phyloP scores from a whole-genome alignment of 2,113 vertebrate species.

The Oxygymnocypris stewartii region DNA sequence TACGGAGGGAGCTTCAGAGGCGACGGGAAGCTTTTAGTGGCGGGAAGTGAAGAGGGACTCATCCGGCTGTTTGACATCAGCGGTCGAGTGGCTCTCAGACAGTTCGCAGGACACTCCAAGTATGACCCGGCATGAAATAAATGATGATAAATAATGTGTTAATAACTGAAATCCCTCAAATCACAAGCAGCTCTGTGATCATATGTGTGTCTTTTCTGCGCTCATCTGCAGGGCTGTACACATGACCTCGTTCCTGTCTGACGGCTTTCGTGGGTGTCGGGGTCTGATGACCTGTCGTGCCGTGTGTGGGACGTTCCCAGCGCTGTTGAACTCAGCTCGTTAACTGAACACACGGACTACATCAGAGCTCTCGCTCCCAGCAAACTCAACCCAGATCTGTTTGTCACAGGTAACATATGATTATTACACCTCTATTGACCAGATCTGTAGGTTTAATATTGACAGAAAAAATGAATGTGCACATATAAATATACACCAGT shows the following conservation, averaged over 20 bases:
- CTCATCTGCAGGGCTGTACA: constrained; percentile 83
- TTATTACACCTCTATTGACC: too few species aligned
- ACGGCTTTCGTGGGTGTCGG: constrained; percentile 86
- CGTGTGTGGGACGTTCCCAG: constrained; percentile 92
- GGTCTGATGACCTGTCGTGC: constrained; percentile 90
- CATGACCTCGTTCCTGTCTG: constrained; percentile 85
- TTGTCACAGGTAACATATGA: constrained; percentile 84
- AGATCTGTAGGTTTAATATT: too few species aligned
- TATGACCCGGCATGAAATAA: constrained; percentile 62
- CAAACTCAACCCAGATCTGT: constrained; percentile 88
- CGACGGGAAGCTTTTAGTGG: too few species aligned
- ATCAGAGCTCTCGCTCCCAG: constrained; percentile 87
- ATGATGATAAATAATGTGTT: neutral
- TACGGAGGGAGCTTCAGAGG: too few species aligned
- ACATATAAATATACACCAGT: too few species aligned
- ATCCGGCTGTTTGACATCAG: constrained; percentile 86
- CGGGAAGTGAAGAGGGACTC: constrained; percentile 82
- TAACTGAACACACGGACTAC: constrained; percentile 90
- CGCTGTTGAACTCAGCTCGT: constrained; percentile 76
- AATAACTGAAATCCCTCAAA: neutral
- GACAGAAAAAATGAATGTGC: too few species aligned
- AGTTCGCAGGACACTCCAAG: constrained; percentile 90
- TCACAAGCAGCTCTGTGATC: neutral
- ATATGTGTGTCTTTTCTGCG: neutral
- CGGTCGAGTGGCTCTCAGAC: constrained; percentile 85